These are phyloP conservation scores for Drosophila willistoni DNA, from an alignment of 1,140 invertebrate species.

Conservation along the genomic window DNA sequence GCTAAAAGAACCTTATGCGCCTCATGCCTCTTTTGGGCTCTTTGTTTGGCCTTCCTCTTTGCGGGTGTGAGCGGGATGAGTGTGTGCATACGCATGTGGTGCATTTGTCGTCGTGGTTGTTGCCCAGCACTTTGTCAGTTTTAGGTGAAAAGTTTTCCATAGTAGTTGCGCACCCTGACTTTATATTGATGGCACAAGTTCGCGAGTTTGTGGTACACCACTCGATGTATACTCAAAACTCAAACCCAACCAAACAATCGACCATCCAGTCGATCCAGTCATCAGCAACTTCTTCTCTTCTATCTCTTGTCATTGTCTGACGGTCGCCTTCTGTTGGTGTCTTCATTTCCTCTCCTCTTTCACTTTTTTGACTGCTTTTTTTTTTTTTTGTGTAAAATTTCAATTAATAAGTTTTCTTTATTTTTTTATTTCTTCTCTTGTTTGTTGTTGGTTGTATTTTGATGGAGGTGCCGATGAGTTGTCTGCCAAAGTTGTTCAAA, in stretches of 20 bases:
- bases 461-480: conserved; percentile 9
- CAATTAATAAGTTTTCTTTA: conserved; percentile 74
- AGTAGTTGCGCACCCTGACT: conserved; percentile 41
- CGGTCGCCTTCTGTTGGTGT: conserved; percentile 26
- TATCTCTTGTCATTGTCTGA: conserved; percentile 25
- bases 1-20: too few species aligned
- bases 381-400: conserved; percentile 53
- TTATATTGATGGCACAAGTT: conserved; percentile 58
- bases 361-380: conserved; percentile 32
- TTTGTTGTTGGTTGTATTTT: background rate
- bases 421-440: conserved; percentile 19
- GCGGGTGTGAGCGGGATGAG: background rate
- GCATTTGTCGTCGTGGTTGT: conserved; percentile 12
- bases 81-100: background rate
- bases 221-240: background rate
- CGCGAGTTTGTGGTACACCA: conserved; percentile 1
- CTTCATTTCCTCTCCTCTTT: conserved; percentile 2
- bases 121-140: conserved; percentile 61
- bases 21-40: background rate
- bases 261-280: background rate
- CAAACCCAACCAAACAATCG: background rate
- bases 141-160: conserved; percentile 73
- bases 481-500: conserved; percentile 31
- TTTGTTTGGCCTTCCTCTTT: background rate
- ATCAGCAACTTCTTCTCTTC: conserved; percentile 5